These are phyloP conservation scores for Abscondita cerata DNA, from an alignment of 2,888 invertebrate genomes.

Conservation along the genomic window DNA sequence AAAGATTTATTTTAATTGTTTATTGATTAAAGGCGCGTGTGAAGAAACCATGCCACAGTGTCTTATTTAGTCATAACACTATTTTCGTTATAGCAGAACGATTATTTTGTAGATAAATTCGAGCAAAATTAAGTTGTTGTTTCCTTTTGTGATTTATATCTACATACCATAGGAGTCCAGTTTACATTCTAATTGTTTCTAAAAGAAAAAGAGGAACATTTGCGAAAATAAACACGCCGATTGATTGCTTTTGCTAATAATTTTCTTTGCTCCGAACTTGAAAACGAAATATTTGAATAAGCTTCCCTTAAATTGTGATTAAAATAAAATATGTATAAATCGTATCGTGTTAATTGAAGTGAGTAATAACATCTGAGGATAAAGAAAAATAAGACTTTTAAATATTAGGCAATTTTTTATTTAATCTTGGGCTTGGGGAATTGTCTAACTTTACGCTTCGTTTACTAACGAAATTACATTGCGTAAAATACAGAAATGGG, in stretches of 20 bases:
- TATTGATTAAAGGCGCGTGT: conserved; percentile 17
- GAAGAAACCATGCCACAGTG: conserved; percentile 8
- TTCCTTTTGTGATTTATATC: conserved; percentile 15
- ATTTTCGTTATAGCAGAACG: too few species aligned
- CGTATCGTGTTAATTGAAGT: background rate
- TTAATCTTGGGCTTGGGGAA: conserved; percentile 1
- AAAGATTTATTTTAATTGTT: conserved; percentile 14
- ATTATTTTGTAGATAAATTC: conserved; percentile 1
- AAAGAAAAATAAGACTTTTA: background rate
- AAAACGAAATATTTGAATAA: background rate
- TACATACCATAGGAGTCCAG: conserved; percentile 8
- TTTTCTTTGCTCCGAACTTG: too few species aligned
- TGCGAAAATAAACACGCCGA: too few species aligned
- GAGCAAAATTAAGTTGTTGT: conserved; percentile 14
- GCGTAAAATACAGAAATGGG: conserved; percentile 3
- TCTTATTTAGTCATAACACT: too few species aligned
- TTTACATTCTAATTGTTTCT: conserved; percentile 2
- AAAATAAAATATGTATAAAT: conserved; percentile 3
- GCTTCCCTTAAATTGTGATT: conserved; percentile 5
- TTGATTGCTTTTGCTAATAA: too few species aligned
- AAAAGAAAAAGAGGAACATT: too few species aligned
- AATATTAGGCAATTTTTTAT: background rate
- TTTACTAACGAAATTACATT: conserved; percentile 7
- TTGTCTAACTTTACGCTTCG: conserved; percentile 7
- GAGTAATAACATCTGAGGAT: background rate